Evolutionary conservation across 2,113 vertebrate species (phyloP).

Genomic region (Trichomycterus rosablanca): DNA sequence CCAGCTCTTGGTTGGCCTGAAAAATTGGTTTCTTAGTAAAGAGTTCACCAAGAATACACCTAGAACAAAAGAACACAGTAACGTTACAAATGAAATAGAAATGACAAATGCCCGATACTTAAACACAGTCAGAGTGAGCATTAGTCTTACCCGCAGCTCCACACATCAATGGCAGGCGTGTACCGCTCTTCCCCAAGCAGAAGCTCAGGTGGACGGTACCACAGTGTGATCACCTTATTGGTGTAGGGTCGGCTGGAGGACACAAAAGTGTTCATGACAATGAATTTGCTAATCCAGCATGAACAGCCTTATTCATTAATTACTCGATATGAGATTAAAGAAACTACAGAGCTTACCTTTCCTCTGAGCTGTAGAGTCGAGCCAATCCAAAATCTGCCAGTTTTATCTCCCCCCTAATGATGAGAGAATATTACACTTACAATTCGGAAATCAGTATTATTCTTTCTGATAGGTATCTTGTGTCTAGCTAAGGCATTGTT

Average conservation of each 20-base stretch:
- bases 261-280: neutral
- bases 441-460: neutral
- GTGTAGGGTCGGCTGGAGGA: constrained; percentile 90
- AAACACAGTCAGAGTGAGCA: neutral
- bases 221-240: constrained; percentile 97
- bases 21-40: constrained; percentile 99
- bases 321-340: neutral
- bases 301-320: neutral
- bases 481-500: no score
- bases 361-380: constrained; percentile 95
- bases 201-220: constrained; percentile 95
- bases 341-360: constrained; percentile 73
- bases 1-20: constrained; percentile 97
- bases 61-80: constrained; percentile 53
- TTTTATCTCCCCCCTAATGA: constrained; percentile 91
- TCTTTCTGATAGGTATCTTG: no score
- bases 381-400: constrained; percentile 96
- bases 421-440: constrained; percentile 13
- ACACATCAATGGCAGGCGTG: constrained; percentile 96
- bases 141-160: constrained; percentile 92
- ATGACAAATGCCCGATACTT: neutral
- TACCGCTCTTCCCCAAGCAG: constrained; percentile 94
- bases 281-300: no score
- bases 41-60: constrained; percentile 96
- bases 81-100: neutral